Evolutionary conservation across 2,113 vertebrate genomes (phyloP).

Genomic region (Vombatus ursinus): DNA sequence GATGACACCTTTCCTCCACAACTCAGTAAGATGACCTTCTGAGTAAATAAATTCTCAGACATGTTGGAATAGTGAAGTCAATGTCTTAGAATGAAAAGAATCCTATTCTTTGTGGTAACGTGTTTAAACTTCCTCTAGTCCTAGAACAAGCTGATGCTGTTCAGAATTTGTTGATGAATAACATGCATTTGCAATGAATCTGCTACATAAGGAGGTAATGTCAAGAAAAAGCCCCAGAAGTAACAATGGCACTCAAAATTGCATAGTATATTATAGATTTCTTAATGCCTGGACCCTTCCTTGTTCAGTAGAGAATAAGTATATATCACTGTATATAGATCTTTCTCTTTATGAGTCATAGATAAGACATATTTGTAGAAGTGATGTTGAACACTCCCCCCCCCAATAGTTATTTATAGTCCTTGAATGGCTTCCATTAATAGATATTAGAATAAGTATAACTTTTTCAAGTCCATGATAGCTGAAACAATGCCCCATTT

Average conservation of each 20-base stretch:
- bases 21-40: not conserved
- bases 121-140: conserved; percentile 28
- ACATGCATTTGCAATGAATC: not conserved
- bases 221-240: conserved; percentile 62
- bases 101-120: not conserved
- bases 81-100: conserved; percentile 22
- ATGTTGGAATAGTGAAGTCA: not conserved
- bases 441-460: conserved; percentile 67
- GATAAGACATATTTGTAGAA: conserved; percentile 66
- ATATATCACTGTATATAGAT: conserved; percentile 67
- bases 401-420: conserved; percentile 62
- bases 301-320: conserved; percentile 74
- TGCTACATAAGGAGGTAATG: conserved; percentile 58
- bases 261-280: conserved; percentile 79
- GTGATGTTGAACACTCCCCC: conserved; percentile 55
- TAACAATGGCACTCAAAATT: conserved; percentile 61
- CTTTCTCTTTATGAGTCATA: conserved; percentile 57
- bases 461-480: conserved; percentile 63
- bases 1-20: not conserved
- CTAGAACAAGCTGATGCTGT: not conserved
- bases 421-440: conserved; percentile 74
- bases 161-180: conserved; percentile 40
- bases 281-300: conserved; percentile 69
- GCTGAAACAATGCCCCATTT: conserved; percentile 61
- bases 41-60: not conserved